A percentile compares a stretch with the other conserved stretches of the same genome.
These are phyloP conservation scores for Muscicapa striata DNA, from an alignment of 2,797 vertebrate species.

Conservation along the genomic window DNA sequence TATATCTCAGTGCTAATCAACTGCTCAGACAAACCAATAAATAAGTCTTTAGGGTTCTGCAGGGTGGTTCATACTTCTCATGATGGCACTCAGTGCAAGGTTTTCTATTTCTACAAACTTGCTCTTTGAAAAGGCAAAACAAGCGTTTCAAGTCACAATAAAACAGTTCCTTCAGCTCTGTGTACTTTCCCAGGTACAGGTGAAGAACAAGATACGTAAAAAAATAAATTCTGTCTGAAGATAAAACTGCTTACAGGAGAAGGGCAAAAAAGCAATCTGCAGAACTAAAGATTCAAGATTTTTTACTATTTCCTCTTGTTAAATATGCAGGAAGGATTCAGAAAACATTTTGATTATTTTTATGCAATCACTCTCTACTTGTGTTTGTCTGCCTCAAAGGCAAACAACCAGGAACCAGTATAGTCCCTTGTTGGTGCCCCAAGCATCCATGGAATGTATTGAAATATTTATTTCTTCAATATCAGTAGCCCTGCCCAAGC, in stretches of 20 bases:
- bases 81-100: neutral
- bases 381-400: neutral
- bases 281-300: neutral
- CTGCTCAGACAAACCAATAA: neutral
- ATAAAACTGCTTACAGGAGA: neutral
- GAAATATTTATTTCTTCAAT: neutral
- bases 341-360: neutral
- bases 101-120: neutral
- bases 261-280: neutral
- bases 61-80: neutral
- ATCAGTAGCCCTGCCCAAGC: neutral
- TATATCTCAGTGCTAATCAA: neutral
- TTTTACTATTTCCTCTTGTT: neutral
- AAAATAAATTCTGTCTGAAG: neutral
- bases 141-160: neutral
- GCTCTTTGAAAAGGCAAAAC: neutral
- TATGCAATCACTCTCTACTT: neutral
- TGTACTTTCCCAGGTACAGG: neutral
- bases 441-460: slow-evolving; percentile 37
- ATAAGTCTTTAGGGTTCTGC: neutral
- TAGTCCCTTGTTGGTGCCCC: neutral
- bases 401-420: neutral
- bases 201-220: neutral
- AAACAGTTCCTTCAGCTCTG: neutral
- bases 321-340: neutral